Evolutionary conservation across 2,888 invertebrate genomes (phyloP).

Genomic region (Mycogona germanica): DNA sequence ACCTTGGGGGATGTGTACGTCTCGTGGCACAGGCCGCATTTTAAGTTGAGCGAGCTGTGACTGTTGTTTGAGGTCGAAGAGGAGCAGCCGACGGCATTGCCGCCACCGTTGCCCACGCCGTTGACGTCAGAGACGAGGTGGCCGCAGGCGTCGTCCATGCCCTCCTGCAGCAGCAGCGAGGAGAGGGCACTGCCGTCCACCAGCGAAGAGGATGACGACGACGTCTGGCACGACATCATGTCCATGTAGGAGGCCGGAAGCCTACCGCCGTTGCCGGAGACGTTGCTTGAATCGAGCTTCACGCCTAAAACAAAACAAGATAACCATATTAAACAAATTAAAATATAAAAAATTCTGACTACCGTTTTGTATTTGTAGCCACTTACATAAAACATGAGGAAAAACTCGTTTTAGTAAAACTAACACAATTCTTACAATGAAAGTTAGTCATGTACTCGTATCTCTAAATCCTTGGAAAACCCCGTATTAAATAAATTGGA

Average conservation of each 20-base stretch:
- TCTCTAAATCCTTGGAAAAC: no score
- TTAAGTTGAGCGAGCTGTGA: conserved; percentile 24
- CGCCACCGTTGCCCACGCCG: neutral
- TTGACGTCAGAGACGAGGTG: neutral
- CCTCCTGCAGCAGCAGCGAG: neutral
- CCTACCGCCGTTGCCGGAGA: neutral
- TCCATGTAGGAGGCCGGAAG: neutral
- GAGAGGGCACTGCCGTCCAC: conserved; percentile 12
- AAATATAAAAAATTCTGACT: neutral
- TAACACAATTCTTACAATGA: no score
- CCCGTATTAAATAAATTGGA: no score
- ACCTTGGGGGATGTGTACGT: conserved; percentile 60
- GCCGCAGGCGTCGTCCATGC: no score
- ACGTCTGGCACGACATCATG: conserved; percentile 10
- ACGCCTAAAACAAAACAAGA: conserved; percentile 1
- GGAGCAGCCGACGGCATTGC: no score
- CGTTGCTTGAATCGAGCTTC: conserved; percentile 13
- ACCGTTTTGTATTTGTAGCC: no score
- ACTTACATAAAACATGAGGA: no score
- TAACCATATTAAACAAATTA: neutral
- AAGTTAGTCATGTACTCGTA: no score
- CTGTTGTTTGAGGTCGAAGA: neutral
- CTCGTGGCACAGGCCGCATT: conserved; percentile 61
- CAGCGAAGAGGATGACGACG: conserved; percentile 9
- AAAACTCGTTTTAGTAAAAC: no score